Evolutionary conservation across 2,888 invertebrate species (phyloP), one percentile per base, ranked within the genome.

Genomic region (Trichogramma dendrolimi): DNA sequence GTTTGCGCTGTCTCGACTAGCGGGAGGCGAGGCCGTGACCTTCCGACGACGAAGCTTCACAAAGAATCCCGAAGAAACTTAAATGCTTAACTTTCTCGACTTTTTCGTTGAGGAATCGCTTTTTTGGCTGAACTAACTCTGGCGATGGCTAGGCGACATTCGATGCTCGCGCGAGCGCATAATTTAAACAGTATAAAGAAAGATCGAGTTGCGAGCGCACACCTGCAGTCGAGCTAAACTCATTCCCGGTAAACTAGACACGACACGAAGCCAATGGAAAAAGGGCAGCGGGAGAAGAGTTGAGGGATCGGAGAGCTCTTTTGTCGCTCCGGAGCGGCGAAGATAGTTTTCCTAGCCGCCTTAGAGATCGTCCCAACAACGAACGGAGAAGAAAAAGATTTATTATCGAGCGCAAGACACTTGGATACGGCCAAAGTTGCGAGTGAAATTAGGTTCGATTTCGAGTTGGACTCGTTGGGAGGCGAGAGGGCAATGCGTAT

Each of bases 1-100:
- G 27, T 27, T 27, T 27, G 27, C 27, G 27, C 27, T 27, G 27
- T 27, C 27, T 27, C 27, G 27, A 27, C 27, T 27, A 3, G 27
- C 27, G 27, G 27, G 11, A 2, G 14, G 48, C 11, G 11, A 56
- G 40, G n/a, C 59, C 59, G 48, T 60, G 60, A 60, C 60, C 60
- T 60, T 60, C 51, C 48, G 11, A 39, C 39, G 55, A 44, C 38
- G 5, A n/a, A 40, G 7, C 5, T 38, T 5, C 11, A 43, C 43
- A 27, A 27, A 39, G 6, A 47, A 8, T 39, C 59, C 39, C 46
- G 55, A 14, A 51, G 43, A 60, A 60, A 46, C 41, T 60, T 60
- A 52, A 51, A 46, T 46, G 47, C 11, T 7, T 52, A 27, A 27
- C 10, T 42, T 7, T 14, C 46, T 39, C 14, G 27, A 27, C 27